Base-by-base conservation (phyloP, 2,113 vertebrate species). In the Callocephalon fimbriatum region DNA sequence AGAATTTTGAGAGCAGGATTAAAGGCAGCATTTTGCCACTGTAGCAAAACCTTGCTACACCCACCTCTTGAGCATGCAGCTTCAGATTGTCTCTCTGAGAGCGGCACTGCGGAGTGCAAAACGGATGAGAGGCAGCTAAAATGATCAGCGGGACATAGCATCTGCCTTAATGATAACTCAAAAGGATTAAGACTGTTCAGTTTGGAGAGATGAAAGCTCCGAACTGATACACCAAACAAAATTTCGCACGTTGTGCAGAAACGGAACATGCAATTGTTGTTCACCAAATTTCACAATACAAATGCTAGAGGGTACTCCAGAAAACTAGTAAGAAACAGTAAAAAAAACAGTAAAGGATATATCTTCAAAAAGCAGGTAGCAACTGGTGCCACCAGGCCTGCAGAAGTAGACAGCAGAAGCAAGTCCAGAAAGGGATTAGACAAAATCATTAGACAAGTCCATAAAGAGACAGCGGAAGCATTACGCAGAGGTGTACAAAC, bases 81-180 rank as follows among this genome's bases (percentile, higher is more conserved):
- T 94, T 53, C 25, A 50, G 31, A 58, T 32, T 8, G n/a, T 4
- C 13, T 4, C 26, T 81, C 27, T 22, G 77, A 51, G 5, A 79
- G 17, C 37, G 78, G 35, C 2, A 1, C 44, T 72, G 56, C 38
- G n/a, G 31, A 88, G 40, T 50, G 7, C 90, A 82, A 90, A 78
- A 75, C 0, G 32, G 29, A 61, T 23, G 48, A 74, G 13, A 50
- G 3, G 26, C 23, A 75, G 35, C 44, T 58, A 59, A 82, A 88
- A 29, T 0, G 0, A 48, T 14, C 25, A 14, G 27, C 0, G 6
- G 22, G 54, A 68, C 56, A 58, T 0, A 89, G 40, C 42, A 81
- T 15, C 47, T 88, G 42, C 50, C 48, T 68, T 62, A 75, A 6
- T 0, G 1, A n/a, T 8, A 78, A 79, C 23, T 40, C 38, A 51